A percentile compares a stretch with the other conserved stretches of the same genome.
Conservation (phyloP, 2,888 invertebrate genomes). For the Dusona sp. region DNA sequence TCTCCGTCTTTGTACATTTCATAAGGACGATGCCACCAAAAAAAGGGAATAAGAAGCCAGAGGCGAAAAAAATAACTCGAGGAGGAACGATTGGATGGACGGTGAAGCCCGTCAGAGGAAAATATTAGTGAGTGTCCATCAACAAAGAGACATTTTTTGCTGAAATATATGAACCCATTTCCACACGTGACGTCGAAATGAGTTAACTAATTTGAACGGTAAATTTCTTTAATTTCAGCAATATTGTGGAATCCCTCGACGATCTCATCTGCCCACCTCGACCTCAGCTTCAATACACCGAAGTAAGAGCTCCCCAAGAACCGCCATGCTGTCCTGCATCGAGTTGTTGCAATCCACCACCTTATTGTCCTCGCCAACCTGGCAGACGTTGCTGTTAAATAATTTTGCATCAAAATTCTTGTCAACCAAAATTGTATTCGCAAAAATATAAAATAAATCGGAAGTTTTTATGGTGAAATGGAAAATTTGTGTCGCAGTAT, state of each 20-base stretch:
- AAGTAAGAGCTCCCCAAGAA: slow-evolving; percentile 57
- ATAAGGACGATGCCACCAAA: slow-evolving; percentile 49
- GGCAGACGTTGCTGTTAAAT: slow-evolving; percentile 67
- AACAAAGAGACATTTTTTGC: too few species aligned
- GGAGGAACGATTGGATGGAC: slow-evolving; percentile 64
- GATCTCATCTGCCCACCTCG: slow-evolving; percentile 60
- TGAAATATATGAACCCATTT: background rate
- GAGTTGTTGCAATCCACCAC: slow-evolving; percentile 65
- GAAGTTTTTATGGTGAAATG: background rate
- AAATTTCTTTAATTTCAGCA: slow-evolving; percentile 52
- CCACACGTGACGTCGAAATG: background rate
- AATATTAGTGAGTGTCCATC: slow-evolving; percentile 63
- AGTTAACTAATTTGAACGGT: background rate
- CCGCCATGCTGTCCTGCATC: slow-evolving; percentile 66
- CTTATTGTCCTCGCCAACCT: slow-evolving; percentile 66
- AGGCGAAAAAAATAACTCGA: slow-evolving; percentile 37
- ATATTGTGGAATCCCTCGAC: slow-evolving; percentile 67
- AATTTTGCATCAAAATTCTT: slow-evolving; percentile 9
- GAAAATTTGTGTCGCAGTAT: background rate
- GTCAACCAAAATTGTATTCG: background rate
- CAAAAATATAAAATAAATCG: slow-evolving; percentile 36
- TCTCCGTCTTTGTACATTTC: background rate
- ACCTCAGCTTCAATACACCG: slow-evolving; percentile 54
- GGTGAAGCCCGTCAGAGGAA: slow-evolving; percentile 60
- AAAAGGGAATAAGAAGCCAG: slow-evolving; percentile 21